These are phyloP conservation scores for Odontamblyopus lacepedii DNA, from an alignment of 2,797 vertebrate genomes.

Conservation along the genomic window DNA sequence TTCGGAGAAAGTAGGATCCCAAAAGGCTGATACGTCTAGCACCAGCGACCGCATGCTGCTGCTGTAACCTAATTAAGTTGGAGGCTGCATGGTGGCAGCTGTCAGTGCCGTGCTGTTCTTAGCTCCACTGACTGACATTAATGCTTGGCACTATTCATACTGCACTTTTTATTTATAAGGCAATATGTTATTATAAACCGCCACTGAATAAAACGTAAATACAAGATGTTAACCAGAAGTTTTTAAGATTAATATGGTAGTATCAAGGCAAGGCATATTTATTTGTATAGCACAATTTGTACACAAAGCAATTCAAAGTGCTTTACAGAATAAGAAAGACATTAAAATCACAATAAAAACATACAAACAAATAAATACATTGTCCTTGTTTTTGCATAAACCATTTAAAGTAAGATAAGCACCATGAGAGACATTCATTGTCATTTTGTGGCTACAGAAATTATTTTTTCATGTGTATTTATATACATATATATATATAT, in stretches of 20 bases:
- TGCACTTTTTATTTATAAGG: constrained; percentile 23
- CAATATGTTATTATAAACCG: not conserved
- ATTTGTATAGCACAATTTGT: too few relatives aligned
- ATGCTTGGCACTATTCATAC: constrained; percentile 45
- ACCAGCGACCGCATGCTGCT: constrained; percentile 63
- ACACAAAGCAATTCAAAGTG: too few relatives aligned
- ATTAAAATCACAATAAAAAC: too few relatives aligned
- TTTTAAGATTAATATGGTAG: not conserved
- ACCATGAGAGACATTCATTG: too few relatives aligned
- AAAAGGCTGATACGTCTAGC: constrained; percentile 56
- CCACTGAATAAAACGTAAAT: not conserved
- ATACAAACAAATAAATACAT: too few relatives aligned
- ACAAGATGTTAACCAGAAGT: not conserved
- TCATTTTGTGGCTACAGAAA: too few relatives aligned
- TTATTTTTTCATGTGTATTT: too few relatives aligned
- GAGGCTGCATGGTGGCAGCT: constrained; percentile 62
- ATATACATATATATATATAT: too few relatives aligned
- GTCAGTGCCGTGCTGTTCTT: constrained; percentile 64
- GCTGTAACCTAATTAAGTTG: constrained; percentile 73
- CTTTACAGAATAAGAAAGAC: too few relatives aligned
- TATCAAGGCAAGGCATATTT: not conserved
- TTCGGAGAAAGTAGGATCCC: constrained; percentile 49
- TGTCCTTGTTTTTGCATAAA: too few relatives aligned
- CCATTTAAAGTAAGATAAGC: too few relatives aligned
- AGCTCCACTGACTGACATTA: constrained; percentile 37